Evolutionary conservation across 30 jellyfish, hydroid and myxozoan species (phyloP), one percentile per base, ranked within the genome.

Genomic region (Aurelia sp.): DNA sequence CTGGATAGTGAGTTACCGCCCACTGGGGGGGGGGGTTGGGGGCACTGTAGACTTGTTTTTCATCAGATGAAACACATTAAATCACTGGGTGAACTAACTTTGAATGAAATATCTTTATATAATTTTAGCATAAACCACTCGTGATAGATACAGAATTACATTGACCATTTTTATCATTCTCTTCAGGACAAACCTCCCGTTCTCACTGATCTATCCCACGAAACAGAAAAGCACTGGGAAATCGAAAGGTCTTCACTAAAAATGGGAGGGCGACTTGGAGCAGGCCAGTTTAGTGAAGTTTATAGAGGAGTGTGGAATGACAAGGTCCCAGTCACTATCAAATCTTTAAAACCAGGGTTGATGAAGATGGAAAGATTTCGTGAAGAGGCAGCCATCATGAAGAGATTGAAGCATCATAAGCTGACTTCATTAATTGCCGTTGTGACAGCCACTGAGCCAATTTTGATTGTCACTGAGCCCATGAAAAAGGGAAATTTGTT

Each of bases 251-350:
- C 85, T 30, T 50, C 95, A 16, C 80, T 95, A 63, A 24, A 93
- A 94, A 67, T 89, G 85, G 27, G 67, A 18, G 75, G 53, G 41
- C 16, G 4, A 83, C 50, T 33, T 57, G 67, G 31, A 63, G 90
- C 98, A 4, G 99, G 99, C 27, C 98, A 85, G 67, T 95, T 95
- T 86, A 98, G 99, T 27, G 98, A 95, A 81, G 99, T 95, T 4
- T 82, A 41, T 50, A 78, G 77, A 82, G 99, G 99, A 1, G 38
- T 72, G 11, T 95, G 99, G 99, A 95, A 95, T 55, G 84, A 72
- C 78, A 90, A 85, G 22, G 91, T 97, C 11, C 84, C 96, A 20
- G 99, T 95, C n/a, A 98, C 99, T 1, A 81, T 95, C 59, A 95
- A 95, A 59, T 95, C 99, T 13, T 68, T 95, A 47, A 95, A 95